Percentiles rank a stretch among this genome's conserved stretches.
Evolutionary conservation across 2,113 vertebrate genomes (phyloP).

Genomic region (Mobula hypostoma): DNA sequence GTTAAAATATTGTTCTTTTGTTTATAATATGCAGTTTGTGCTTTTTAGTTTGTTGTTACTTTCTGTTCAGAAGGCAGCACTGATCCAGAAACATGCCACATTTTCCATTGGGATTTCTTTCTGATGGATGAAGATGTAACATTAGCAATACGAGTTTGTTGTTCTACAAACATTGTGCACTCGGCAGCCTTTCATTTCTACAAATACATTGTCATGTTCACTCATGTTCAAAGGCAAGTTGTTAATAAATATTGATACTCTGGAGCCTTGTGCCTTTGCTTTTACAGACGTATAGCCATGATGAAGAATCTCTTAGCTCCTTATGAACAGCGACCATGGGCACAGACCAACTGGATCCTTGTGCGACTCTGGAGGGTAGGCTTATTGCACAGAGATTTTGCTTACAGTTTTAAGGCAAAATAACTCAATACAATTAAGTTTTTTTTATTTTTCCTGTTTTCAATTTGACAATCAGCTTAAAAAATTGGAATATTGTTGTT

Average conservation of each 20-base stretch:
- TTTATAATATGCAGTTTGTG: background rate
- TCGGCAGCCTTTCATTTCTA: background rate
- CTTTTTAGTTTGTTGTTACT: background rate
- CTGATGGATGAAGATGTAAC: background rate
- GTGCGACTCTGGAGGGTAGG: slow-evolving; percentile 89
- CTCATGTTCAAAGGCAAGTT: background rate
- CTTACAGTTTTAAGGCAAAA: background rate
- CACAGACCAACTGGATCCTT: slow-evolving; percentile 98
- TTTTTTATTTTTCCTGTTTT: background rate
- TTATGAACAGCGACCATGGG: slow-evolving; percentile 95
- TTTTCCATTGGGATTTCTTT: background rate
- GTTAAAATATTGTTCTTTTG: background rate
- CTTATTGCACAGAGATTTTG: background rate
- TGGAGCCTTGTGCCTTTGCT: background rate
- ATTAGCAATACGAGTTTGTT: background rate
- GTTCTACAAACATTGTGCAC: background rate
- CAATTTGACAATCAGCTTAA: background rate
- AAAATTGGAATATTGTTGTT: background rate
- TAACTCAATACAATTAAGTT: background rate
- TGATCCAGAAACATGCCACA: background rate
- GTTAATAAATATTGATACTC: background rate
- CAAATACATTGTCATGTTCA: background rate
- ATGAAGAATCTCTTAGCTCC: slow-evolving; percentile 92
- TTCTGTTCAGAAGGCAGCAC: background rate
- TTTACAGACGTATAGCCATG: slow-evolving; percentile 79